phyloP scores from a whole-genome alignment of 2,113 vertebrate species.

The Engystomops pustulosus region DNA sequence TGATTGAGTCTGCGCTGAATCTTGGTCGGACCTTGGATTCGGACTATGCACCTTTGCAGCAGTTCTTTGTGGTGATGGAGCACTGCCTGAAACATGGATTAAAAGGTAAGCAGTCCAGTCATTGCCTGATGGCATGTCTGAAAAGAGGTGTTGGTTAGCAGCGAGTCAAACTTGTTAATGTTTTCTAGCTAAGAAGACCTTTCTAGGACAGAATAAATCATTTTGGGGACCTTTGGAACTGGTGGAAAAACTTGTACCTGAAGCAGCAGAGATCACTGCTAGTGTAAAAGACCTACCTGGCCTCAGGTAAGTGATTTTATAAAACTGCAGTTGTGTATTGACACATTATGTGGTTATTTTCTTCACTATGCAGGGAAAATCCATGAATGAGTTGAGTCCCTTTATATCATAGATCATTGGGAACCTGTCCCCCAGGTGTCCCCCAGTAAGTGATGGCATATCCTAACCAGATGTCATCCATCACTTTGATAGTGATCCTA shows the following conservation, averaged over 20 bases:
- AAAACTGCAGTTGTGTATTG: neutral
- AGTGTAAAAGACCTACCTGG: conserved; percentile 97
- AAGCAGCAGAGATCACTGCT: conserved; percentile 96
- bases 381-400: neutral
- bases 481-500: no score
- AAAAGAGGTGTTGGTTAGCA: neutral
- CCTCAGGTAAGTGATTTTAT: conserved; percentile 84
- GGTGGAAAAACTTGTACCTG: conserved; percentile 95
- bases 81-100: conserved; percentile 96
- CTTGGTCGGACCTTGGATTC: conserved; percentile 95
- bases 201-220: conserved; percentile 97
- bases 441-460: no score
- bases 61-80: conserved; percentile 99
- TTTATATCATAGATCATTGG: neutral
- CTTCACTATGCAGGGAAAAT: neutral
- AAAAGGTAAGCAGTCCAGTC: conserved; percentile 80
- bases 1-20: conserved; percentile 96
- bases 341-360: neutral
- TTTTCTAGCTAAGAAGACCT: conserved; percentile 92
- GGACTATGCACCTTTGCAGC: conserved; percentile 95
- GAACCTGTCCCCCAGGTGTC: no score
- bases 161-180: neutral
- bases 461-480: no score
- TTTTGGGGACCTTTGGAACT: conserved; percentile 98
- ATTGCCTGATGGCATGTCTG: neutral